Conservation (phyloP, 2,113 vertebrate genomes). For the Elephas maximus region DNA sequence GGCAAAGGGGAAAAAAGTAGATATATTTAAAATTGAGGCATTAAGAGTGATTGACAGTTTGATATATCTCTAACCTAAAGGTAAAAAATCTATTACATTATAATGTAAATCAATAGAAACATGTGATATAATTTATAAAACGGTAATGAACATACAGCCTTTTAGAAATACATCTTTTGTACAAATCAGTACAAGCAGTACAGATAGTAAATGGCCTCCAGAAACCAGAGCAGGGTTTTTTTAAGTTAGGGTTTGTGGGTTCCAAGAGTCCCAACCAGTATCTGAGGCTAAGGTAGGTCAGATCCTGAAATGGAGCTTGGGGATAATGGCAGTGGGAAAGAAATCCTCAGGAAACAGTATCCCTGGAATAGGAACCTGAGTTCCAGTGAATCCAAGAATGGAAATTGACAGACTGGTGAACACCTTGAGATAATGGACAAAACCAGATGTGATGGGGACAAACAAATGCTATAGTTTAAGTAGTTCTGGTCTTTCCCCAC, state of each 20-base stretch:
- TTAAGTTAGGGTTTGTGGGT: neutral
- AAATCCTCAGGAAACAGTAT: neutral
- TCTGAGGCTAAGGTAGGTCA: neutral
- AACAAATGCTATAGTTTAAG: neutral
- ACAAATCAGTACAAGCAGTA: neutral
- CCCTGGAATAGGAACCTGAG: neutral
- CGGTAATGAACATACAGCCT: neutral
- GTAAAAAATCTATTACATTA: slow-evolving; percentile 15
- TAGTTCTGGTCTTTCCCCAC: neutral
- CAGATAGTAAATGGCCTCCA: neutral
- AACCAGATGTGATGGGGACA: neutral
- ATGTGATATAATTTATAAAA: slow-evolving; percentile 55
- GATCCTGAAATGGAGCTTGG: neutral
- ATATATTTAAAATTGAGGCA: slow-evolving; percentile 1
- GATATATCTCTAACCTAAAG: slow-evolving; percentile 54
- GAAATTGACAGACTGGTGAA: neutral
- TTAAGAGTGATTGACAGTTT: slow-evolving; percentile 43
- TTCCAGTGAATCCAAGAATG: neutral
- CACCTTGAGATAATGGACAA: neutral
- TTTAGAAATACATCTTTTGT: slow-evolving; percentile 9
- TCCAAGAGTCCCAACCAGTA: neutral
- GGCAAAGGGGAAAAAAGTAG: neutral
- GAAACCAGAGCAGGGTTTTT: neutral
- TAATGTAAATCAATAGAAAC: slow-evolving; percentile 61
- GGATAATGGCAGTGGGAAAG: neutral